Base-by-base conservation (phyloP, 2,888 invertebrate genomes). In the Argyra leucocephala region DNA sequence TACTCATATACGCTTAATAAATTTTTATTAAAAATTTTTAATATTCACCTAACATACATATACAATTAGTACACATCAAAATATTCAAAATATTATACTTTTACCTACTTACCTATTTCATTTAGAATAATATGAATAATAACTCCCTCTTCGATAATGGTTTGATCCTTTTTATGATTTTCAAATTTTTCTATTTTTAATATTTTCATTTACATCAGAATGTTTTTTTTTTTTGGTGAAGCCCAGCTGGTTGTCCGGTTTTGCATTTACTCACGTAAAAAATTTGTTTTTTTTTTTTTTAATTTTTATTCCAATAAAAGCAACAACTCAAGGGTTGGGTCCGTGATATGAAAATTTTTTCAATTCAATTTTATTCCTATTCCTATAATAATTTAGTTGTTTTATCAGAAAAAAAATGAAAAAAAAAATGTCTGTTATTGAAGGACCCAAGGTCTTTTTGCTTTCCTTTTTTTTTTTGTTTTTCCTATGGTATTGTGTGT, bases 201-300 rank as follows among this genome's bases (percentile, higher is more conserved):
- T 18, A 48, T 48, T 48, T 48, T 48, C n/a, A 48, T 18, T 48
- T 18, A 48, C 48, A n/a, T 48, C 15, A 15, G 15, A 5, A 48
- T 12, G 1, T 10, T 7, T 3, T 48, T 48, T 37, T 37, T 37
- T 15, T 37, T 48, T 15, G 12, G 18, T 9, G 2, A 48, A 48
- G 48, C 48, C 48, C 48, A 48, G 48, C 48, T 48, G 48, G 48
- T 48, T 48, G 48, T 48, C 48, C 48, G 18, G 18, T 48, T 48
- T 48, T 9, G 48, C 48, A 48, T 48, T 48, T 18, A 48, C 18
- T 48, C 48, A 48, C 48, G 48, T 48, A 48, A 48, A 48, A 48
- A 48, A 15, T 15, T 18, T 48, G 15, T 1, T 48, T 18, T 48
- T 3, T 18, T 18, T 18, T 31, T 48, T 48, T 5, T 48, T 48